phyloP scores from a whole-genome alignment of 2,888 invertebrate genomes.

The Spatulosminthurus flaviceps region DNA sequence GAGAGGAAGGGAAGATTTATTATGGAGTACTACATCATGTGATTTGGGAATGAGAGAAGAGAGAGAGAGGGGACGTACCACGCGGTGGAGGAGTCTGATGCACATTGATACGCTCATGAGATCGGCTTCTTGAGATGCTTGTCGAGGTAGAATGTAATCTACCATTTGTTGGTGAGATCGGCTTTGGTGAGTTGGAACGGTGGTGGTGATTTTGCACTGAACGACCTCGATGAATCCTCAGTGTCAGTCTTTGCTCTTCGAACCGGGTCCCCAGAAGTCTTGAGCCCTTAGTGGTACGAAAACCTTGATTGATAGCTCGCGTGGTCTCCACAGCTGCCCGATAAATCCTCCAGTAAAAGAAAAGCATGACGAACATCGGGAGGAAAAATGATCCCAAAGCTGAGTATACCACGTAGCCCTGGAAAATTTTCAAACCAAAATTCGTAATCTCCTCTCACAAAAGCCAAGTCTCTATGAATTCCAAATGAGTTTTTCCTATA shows the following conservation, averaged over 20 bases:
- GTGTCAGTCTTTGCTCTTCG: constrained; percentile 87
- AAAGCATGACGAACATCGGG: constrained; percentile 97
- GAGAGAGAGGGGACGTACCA: constrained; percentile 47
- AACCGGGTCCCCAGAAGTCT: constrained; percentile 72
- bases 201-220: constrained; percentile 70
- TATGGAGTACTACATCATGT: constrained; percentile 26
- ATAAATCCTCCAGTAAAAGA: constrained; percentile 98
- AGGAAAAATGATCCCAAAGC: constrained; percentile 92
- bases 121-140: constrained; percentile 62
- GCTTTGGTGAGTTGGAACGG: constrained; percentile 52
- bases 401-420: constrained; percentile 94
- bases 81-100: constrained; percentile 62
- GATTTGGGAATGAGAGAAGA: constrained; percentile 31
- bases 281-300: constrained; percentile 82
- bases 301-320: constrained; percentile 88
- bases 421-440: constrained; percentile 27
- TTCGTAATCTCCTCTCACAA: not conserved
- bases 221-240: constrained; percentile 89
- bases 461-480: not conserved
- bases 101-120: constrained; percentile 62
- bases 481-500: no score
- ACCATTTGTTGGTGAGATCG: constrained; percentile 44
- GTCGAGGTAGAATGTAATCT: constrained; percentile 49
- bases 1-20: constrained; percentile 28
- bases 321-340: constrained; percentile 91